Evolutionary conservation across 2,888 invertebrate genomes (phyloP).

Genomic region (Neoscelio sp.): DNA sequence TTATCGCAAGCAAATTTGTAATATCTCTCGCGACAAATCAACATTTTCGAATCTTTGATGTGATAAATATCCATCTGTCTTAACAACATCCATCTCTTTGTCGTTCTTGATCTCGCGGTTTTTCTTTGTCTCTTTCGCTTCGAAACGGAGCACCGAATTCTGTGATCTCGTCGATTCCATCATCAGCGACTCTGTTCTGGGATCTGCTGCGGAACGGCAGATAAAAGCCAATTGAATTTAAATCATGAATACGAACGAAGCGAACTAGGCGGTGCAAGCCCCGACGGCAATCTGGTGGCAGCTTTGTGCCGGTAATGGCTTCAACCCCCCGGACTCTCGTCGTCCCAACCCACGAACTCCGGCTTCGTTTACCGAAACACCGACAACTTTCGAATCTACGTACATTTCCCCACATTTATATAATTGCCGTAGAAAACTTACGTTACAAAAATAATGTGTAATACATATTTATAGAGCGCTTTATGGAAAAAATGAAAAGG

Average conservation of each 20-base stretch:
- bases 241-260: conserved; percentile 83
- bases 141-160: conserved; percentile 65
- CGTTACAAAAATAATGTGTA: conserved; percentile 58
- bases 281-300: conserved; percentile 83
- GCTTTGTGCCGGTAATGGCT: conserved; percentile 83
- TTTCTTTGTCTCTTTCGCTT: conserved; percentile 53
- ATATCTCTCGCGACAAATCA: conserved; percentile 1
- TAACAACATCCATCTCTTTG: conserved; percentile 38
- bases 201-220: conserved; percentile 77
- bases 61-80: conserved; percentile 46
- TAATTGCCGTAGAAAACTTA: conserved; percentile 48
- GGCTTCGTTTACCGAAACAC: conserved; percentile 72
- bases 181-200: conserved; percentile 75
- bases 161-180: conserved; percentile 79
- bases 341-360: conserved; percentile 61
- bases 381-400: conserved; percentile 40
- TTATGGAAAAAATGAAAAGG: conserved; percentile 12
- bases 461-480: conserved; percentile 56
- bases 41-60: conserved; percentile 41
- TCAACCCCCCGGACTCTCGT: conserved; percentile 71
- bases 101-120: conserved; percentile 30
- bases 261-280: conserved; percentile 76
- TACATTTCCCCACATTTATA: conserved; percentile 42
- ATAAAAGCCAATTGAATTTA: conserved; percentile 83
- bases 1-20: background rate